Conservation (phyloP, 2,113 vertebrate species). For the Hiodon alosoides region DNA sequence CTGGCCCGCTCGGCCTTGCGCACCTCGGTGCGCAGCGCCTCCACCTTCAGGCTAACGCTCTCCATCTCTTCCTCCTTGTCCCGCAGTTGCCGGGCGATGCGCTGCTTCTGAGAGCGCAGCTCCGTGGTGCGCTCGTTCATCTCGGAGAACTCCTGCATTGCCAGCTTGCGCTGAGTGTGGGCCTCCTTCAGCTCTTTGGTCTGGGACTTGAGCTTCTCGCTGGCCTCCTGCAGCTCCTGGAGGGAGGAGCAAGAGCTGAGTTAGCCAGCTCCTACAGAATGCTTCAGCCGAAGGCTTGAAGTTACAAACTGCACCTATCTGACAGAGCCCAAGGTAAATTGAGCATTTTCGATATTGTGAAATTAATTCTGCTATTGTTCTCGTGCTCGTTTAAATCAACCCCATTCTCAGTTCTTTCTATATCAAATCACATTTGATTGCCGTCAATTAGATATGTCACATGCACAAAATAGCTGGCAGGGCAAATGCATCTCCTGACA, state of each 20-base stretch:
- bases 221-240: conserved; percentile 80
- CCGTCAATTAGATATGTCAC: no score
- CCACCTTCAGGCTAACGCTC: conserved; percentile 81
- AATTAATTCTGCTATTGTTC: no score
- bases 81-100: conserved; percentile 85
- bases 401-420: no score
- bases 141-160: conserved; percentile 94
- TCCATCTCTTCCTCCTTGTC: conserved; percentile 98
- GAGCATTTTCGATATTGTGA: no score
- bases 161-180: conserved; percentile 90
- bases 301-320: no score
- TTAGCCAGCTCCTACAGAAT: no score
- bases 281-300: no score
- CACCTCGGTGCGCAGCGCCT: conserved; percentile 85
- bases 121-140: conserved; percentile 91
- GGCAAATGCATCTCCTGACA: no score
- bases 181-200: conserved; percentile 96
- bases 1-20: conserved; percentile 89
- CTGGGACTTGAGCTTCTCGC: conserved; percentile 86
- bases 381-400: no score
- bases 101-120: conserved; percentile 90
- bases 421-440: no score
- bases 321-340: no score
- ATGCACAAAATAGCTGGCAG: no score
- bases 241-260: conserved; percentile 21